Base-by-base conservation (phyloP, 2,797 vertebrate species). In the Sebastes diploproa region DNA sequence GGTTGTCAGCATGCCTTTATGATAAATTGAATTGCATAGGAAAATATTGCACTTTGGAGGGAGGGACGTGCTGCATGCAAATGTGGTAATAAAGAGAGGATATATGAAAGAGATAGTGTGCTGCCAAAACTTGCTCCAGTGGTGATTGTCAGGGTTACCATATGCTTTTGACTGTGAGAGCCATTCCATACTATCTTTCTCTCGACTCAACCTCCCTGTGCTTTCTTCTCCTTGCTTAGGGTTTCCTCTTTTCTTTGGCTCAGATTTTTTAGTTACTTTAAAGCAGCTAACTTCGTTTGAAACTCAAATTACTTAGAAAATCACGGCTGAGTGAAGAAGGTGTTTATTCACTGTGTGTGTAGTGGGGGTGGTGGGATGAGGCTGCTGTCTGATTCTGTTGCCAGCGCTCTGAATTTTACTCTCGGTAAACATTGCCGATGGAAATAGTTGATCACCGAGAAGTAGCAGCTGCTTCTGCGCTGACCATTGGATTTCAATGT, bases 11-110 rank as follows among this genome's bases (percentile, higher is more conserved):
- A 74, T 80, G 64, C 27, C 32, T 72, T 20, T 20, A 23, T 62
- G 63, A 75, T 79, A n/a, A 76, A 86, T 79, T 88, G 68, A 71
- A 81, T 62, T 77, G 56, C 55, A 67, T 12, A 13, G 16, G 54
- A 65, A 77, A 67, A 65, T 61, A 23, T 56, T 69, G 64, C 8
- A 11, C 55, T 29, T 25, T 36, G n/a, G 60, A 78, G 6, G 46
- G 32, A 63, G 64, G 32, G 72, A 42, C 0, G 7, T 32, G 63
- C 29, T 63, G 70, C 38, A 78, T 78, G 66, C 58, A 61, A 67
- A 67, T 80, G 64, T 23, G 27, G 63, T 56, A 75, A 72, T 80
- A 83, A 77, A 86, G 64, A 75, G 23, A 60, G 64, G 32, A 62
- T 30, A 54, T 20, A 66, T 46, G 68, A 59, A 22, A 67, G 73